phyloP scores from a whole-genome alignment of 2,888 invertebrate genomes.

The Apantesis nais region DNA sequence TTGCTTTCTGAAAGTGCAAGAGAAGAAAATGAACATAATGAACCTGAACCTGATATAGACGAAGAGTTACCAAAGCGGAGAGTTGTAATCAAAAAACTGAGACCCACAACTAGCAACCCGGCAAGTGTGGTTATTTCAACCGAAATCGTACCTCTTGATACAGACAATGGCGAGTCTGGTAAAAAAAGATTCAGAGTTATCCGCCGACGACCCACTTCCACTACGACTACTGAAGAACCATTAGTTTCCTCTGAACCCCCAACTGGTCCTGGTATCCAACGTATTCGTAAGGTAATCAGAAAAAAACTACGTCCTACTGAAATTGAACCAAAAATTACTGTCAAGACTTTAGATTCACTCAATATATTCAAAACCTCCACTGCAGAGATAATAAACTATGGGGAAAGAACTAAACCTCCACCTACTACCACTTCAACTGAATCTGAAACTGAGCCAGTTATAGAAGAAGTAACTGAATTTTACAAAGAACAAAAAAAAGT shows the following conservation, averaged over 20 bases:
- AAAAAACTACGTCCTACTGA: conserved; percentile 69
- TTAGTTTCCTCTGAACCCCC: conserved; percentile 48
- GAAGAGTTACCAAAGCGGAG: conserved; percentile 58
- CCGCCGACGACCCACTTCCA: conserved; percentile 69
- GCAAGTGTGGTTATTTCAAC: conserved; percentile 53
- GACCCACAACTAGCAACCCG: conserved; percentile 51
- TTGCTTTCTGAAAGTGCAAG: conserved; percentile 81
- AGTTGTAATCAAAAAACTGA: conserved; percentile 65
- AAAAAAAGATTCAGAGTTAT: conserved; percentile 71
- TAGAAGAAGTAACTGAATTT: conserved; percentile 49
- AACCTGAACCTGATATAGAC: conserved; percentile 47
- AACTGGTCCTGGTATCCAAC: conserved; percentile 45
- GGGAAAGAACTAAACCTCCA: conserved; percentile 62
- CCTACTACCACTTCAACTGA: conserved; percentile 46
- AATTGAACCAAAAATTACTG: conserved; percentile 60
- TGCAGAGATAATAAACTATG: conserved; percentile 66
- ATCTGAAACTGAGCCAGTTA: conserved; percentile 45
- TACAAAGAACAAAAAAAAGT: conserved; percentile 38
- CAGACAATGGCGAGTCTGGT: conserved; percentile 53
- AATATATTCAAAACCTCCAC: conserved; percentile 50
- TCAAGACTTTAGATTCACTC: conserved; percentile 60
- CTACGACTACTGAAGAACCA: conserved; percentile 49
- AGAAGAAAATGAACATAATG: conserved; percentile 78
- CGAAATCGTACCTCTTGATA: conserved; percentile 62
- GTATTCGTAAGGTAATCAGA: conserved; percentile 74